These are phyloP conservation scores for Smittia aterrima DNA, from an alignment of 2,888 invertebrate genomes.

Conservation along the genomic window DNA sequence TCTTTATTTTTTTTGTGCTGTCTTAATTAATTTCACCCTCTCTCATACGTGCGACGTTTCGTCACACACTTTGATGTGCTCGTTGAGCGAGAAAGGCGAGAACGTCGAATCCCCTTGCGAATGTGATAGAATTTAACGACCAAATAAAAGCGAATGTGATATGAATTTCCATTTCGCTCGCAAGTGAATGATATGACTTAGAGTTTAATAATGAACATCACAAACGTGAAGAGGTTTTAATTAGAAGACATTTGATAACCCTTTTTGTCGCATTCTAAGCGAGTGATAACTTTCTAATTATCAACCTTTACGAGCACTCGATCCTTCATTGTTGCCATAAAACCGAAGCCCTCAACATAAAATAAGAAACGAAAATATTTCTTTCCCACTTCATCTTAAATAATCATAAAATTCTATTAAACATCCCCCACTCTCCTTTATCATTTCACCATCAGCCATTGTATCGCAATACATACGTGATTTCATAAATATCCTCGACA, in stretches of 20 bases:
- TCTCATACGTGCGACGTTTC: background rate
- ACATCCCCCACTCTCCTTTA: background rate
- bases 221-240: constrained; percentile 34
- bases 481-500: constrained; percentile 21
- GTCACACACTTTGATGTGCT: background rate
- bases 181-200: constrained; percentile 32
- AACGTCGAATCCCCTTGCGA: constrained; percentile 4
- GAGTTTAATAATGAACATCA: constrained; percentile 29
- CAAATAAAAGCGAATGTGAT: constrained; percentile 42
- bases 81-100: constrained; percentile 4
- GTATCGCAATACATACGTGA: constrained; percentile 26
- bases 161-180: constrained; percentile 40
- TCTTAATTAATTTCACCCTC: constrained; percentile 9
- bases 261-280: background rate
- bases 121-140: constrained; percentile 41
- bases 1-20: background rate
- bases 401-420: constrained; percentile 35
- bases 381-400: background rate
- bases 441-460: constrained; percentile 30
- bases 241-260: constrained; percentile 22
- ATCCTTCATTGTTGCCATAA: background rate
- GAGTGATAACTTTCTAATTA: constrained; percentile 40
- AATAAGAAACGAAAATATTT: constrained; percentile 24
- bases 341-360: background rate
- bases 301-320: constrained; percentile 21